Evolutionary conservation across 2,113 vertebrate genomes (phyloP).

Genomic region (Atrichornis clamosus): DNA sequence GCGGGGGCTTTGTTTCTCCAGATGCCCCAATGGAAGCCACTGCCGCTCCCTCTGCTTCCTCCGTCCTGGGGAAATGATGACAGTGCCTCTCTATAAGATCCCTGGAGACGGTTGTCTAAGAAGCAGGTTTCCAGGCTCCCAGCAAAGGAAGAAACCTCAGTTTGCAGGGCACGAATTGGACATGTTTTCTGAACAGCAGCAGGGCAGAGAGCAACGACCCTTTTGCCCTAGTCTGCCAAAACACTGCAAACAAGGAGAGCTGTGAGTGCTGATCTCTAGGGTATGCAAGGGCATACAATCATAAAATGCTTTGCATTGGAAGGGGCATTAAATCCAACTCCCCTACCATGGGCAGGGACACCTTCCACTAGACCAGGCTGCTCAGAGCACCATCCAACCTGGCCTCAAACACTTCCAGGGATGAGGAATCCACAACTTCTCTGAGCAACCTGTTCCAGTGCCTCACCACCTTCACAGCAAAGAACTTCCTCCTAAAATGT

Average conservation of each 20-base stretch:
- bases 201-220: background rate
- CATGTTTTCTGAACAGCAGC: background rate
- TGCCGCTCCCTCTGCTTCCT: too few relatives aligned
- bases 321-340: background rate
- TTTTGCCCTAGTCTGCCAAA: background rate
- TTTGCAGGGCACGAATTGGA: accelerated
- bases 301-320: background rate
- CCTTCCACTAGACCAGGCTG: background rate
- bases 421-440: background rate
- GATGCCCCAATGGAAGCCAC: background rate
- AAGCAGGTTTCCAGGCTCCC: background rate
- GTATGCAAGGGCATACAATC: background rate
- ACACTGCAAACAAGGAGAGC: background rate
- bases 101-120: background rate
- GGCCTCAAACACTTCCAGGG: background rate
- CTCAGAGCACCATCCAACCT: background rate
- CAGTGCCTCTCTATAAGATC: too few relatives aligned
- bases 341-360: background rate
- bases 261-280: background rate
- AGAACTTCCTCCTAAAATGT: background rate
- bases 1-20: accelerated
- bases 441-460: background rate
- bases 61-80: background rate
- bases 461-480: background rate
- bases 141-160: background rate